These are phyloP conservation scores for Carcinoscorpius rotundicauda DNA, from an alignment of 1,140 invertebrate genomes.

Conservation along the genomic window DNA sequence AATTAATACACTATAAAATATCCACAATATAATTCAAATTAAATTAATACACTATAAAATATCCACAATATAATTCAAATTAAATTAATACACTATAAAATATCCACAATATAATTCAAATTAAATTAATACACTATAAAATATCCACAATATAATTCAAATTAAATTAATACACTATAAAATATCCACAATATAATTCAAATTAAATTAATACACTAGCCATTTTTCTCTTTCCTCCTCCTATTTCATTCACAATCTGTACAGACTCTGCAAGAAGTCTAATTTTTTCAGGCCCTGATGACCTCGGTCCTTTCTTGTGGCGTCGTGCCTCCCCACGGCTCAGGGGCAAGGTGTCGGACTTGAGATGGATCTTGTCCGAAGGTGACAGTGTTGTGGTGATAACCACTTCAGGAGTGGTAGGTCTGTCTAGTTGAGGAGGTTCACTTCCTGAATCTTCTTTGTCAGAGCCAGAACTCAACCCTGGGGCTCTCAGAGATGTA, in stretches of 20 bases:
- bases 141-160: too few species aligned
- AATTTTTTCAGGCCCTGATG: constrained; percentile 19
- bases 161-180: too few species aligned
- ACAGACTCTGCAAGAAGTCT: constrained; percentile 15
- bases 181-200: too few species aligned
- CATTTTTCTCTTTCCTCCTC: constrained; percentile 10
- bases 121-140: too few species aligned
- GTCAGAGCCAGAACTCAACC: not conserved
- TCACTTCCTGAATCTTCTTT: constrained; percentile 5
- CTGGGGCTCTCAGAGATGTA: too few species aligned
- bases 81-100: too few species aligned
- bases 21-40: too few species aligned
- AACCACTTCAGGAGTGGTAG: constrained; percentile 14
- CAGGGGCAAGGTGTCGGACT: constrained; percentile 14
- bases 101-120: too few species aligned
- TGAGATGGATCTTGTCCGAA: constrained; percentile 6
- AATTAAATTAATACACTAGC: too few species aligned
- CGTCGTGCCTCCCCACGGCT: constrained; percentile 12
- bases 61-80: too few species aligned
- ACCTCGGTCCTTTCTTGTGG: constrained; percentile 15
- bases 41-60: too few species aligned
- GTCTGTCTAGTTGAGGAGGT: not conserved
- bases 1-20: too few species aligned
- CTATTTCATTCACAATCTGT: constrained; percentile 18
- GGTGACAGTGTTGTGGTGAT: constrained; percentile 9